Conservation (phyloP, 2,888 invertebrate genomes). For the Drosophila vallismaia region DNA sequence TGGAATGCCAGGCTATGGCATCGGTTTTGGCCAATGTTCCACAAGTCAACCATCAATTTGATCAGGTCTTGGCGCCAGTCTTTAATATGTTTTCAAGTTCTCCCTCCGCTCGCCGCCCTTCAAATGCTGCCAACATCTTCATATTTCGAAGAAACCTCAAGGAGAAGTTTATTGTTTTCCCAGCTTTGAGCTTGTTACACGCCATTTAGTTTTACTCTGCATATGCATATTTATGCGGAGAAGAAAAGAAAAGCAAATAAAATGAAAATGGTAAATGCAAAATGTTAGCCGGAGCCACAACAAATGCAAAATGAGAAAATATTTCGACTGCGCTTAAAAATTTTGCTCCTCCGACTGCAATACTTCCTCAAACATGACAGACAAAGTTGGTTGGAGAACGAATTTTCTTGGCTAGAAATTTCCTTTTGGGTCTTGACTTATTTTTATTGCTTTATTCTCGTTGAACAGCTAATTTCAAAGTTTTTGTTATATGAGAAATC, state of each 20-base stretch:
- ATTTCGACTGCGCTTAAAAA: slow-evolving; percentile 28
- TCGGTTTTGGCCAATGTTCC: slow-evolving; percentile 61
- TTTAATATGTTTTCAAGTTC: slow-evolving; percentile 63
- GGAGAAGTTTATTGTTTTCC: slow-evolving; percentile 25
- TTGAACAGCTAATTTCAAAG: slow-evolving; percentile 64
- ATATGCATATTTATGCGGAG: slow-evolving; percentile 44
- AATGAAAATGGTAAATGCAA: slow-evolving; percentile 8
- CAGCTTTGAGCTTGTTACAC: slow-evolving; percentile 60
- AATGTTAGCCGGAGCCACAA: slow-evolving; percentile 46
- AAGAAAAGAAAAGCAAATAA: not conserved
- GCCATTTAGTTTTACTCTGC: slow-evolving; percentile 73
- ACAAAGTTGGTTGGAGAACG: slow-evolving; percentile 53
- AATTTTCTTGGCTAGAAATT: slow-evolving; percentile 63
- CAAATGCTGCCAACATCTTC: slow-evolving; percentile 14
- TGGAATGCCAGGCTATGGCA: slow-evolving; percentile 11
- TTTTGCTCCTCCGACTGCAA: slow-evolving; percentile 24
- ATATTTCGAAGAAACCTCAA: slow-evolving; percentile 17
- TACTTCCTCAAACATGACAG: slow-evolving; percentile 21
- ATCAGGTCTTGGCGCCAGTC: slow-evolving; percentile 74
- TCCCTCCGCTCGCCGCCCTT: slow-evolving; percentile 1
- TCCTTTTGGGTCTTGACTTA: slow-evolving; percentile 48
- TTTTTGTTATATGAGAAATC: slow-evolving; percentile 53
- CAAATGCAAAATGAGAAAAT: slow-evolving; percentile 31
- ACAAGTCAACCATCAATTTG: slow-evolving; percentile 73
- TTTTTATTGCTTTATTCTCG: slow-evolving; percentile 23